These are phyloP conservation scores for Philereme vetulata DNA, from an alignment of 2,888 invertebrate genomes.

Conservation along the genomic window DNA sequence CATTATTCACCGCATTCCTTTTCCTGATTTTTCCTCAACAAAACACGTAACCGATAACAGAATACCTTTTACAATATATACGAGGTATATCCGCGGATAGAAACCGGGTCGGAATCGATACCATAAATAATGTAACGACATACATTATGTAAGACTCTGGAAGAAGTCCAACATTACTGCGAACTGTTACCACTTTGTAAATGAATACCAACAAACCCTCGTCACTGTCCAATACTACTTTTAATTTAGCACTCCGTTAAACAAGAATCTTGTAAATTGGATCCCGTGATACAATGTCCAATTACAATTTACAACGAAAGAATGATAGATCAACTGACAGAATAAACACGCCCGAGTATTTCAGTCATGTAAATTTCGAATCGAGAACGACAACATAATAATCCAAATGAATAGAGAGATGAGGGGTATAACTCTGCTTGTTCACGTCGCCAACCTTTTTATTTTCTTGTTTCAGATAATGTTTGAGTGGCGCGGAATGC, in stretches of 20 bases:
- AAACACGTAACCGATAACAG: conserved; percentile 41
- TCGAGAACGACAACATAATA: conserved; percentile 29
- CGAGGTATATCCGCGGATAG: conserved; percentile 37
- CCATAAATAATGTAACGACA: conserved; percentile 58
- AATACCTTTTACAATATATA: conserved; percentile 43
- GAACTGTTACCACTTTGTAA: conserved; percentile 39
- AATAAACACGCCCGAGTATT: conserved; percentile 19
- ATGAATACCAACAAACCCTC: conserved; percentile 56
- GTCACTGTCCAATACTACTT: conserved; percentile 64
- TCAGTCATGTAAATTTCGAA: conserved; percentile 32
- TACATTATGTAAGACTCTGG: conserved; percentile 55
- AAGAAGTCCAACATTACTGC: conserved; percentile 27
- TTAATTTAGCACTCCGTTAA: conserved; percentile 66
- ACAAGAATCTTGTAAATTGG: conserved; percentile 45
- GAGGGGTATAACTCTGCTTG: conserved; percentile 4
- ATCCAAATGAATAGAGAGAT: conserved; percentile 21
- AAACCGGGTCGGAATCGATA: conserved; percentile 41
- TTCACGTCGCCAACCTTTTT: conserved; percentile 25
- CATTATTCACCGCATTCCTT: conserved; percentile 38
- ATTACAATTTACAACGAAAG: conserved; percentile 41
- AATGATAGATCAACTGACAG: conserved; percentile 27
- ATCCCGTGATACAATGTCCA: conserved; percentile 39
- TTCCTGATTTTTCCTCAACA: conserved; percentile 37
- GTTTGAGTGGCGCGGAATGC: conserved; percentile 56
- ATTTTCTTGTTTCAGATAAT: conserved; percentile 77